Conservation (phyloP, 1,140 invertebrate species). For the Drosophila auraria region DNA sequence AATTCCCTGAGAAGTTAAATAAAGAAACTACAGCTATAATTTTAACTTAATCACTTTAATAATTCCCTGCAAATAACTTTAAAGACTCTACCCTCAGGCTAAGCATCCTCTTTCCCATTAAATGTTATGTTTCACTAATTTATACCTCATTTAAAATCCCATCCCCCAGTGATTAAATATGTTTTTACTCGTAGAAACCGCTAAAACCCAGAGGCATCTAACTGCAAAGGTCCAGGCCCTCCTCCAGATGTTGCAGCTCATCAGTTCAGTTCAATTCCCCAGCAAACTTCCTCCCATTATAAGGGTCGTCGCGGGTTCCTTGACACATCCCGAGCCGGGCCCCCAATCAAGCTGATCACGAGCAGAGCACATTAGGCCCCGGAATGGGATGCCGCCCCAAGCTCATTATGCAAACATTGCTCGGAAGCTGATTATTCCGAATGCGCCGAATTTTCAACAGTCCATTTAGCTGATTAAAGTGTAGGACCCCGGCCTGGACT, state of each 20-base stretch:
- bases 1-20: no score
- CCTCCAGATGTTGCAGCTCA: neutral
- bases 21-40: neutral
- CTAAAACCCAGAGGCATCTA: conserved; percentile 48
- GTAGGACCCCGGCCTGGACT: conserved; percentile 25
- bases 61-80: neutral
- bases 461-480: conserved; percentile 82
- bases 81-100: neutral
- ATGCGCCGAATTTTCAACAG: conserved; percentile 80
- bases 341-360: conserved; percentile 65
- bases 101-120: neutral
- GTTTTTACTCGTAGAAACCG: conserved; percentile 19
- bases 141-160: conserved; percentile 5
- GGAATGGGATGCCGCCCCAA: conserved; percentile 54
- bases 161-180: neutral
- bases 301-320: conserved; percentile 56
- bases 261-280: neutral
- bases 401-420: conserved; percentile 72
- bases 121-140: conserved; percentile 8
- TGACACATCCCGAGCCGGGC: conserved; percentile 37
- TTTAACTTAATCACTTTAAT: no score
- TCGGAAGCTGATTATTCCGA: conserved; percentile 46
- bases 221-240: conserved; percentile 43
- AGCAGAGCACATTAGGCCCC: conserved; percentile 67
- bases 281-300: conserved; percentile 19